These are phyloP conservation scores for Drosophila cracens DNA, from an alignment of 2,888 invertebrate genomes.

Conservation along the genomic window DNA sequence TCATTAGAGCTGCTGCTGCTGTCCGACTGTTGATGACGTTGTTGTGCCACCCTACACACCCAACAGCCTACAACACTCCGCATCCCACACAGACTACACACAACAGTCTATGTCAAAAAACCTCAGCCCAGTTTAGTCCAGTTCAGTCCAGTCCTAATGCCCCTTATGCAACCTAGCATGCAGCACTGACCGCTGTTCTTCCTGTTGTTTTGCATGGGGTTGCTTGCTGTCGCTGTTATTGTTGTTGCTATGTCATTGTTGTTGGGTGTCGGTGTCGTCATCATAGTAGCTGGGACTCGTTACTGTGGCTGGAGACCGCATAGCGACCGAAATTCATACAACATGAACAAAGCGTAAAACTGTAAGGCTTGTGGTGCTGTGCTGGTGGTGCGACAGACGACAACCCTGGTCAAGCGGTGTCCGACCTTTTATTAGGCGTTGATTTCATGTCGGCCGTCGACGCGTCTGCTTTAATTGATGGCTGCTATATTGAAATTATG, in stretches of 20 bases:
- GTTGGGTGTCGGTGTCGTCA: slow-evolving; percentile 43
- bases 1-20: slow-evolving; percentile 70
- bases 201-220: slow-evolving; percentile 54
- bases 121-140: neutral
- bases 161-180: slow-evolving; percentile 16
- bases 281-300: slow-evolving; percentile 23
- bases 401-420: slow-evolving; percentile 39
- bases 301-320: slow-evolving; percentile 55
- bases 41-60: slow-evolving; percentile 28
- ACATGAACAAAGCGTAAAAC: slow-evolving; percentile 59
- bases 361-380: slow-evolving; percentile 14
- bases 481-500: slow-evolving; percentile 62
- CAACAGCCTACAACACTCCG: neutral
- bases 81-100: slow-evolving; percentile 1
- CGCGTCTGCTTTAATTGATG: slow-evolving; percentile 61
- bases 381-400: slow-evolving; percentile 14
- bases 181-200: slow-evolving; percentile 50
- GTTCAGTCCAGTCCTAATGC: slow-evolving; percentile 24
- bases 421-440: slow-evolving; percentile 53
- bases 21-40: slow-evolving; percentile 63
- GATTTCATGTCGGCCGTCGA: slow-evolving; percentile 41
- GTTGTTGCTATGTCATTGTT: slow-evolving; percentile 1
- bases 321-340: slow-evolving; percentile 71
- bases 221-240: slow-evolving; percentile 17
- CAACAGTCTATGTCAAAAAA: neutral